Evolutionary conservation across 2,113 vertebrate species (phyloP).

Genomic region (Colistium nudipinnis): DNA sequence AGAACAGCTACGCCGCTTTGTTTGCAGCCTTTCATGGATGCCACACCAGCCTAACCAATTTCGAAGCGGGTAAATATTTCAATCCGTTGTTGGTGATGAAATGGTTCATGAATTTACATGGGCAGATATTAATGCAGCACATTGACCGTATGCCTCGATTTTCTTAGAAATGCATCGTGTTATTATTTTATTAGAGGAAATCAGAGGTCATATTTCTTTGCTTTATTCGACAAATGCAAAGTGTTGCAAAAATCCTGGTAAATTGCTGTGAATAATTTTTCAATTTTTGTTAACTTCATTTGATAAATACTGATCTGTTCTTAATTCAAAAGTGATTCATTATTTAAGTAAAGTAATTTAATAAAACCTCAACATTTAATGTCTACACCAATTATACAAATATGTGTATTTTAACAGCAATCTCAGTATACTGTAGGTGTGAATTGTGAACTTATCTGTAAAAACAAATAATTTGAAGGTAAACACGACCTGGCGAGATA

Average conservation of each 20-base stretch:
- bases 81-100: slow-evolving; percentile 40
- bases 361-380: no score
- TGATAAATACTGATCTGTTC: no score
- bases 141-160: no score
- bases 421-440: neutral
- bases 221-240: neutral
- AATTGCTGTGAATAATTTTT: no score
- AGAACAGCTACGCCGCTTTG: slow-evolving; percentile 54
- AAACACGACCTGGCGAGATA: slow-evolving; percentile 51
- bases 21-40: slow-evolving; percentile 67
- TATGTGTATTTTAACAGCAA: neutral
- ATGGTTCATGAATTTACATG: slow-evolving; percentile 20
- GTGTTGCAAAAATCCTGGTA: no score
- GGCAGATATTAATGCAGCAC: slow-evolving; percentile 13
- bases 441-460: slow-evolving; percentile 3
- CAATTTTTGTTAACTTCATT: no score
- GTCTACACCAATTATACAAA: neutral
- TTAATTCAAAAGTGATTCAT: no score
- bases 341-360: no score
- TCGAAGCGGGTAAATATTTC: slow-evolving; percentile 49
- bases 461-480: slow-evolving; percentile 8
- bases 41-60: slow-evolving; percentile 66
- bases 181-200: no score
- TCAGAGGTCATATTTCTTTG: neutral
- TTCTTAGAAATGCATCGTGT: no score